These are phyloP conservation scores for Pristionchus exspectatus DNA, from an alignment of 2,888 invertebrate species.

Conservation along the genomic window DNA sequence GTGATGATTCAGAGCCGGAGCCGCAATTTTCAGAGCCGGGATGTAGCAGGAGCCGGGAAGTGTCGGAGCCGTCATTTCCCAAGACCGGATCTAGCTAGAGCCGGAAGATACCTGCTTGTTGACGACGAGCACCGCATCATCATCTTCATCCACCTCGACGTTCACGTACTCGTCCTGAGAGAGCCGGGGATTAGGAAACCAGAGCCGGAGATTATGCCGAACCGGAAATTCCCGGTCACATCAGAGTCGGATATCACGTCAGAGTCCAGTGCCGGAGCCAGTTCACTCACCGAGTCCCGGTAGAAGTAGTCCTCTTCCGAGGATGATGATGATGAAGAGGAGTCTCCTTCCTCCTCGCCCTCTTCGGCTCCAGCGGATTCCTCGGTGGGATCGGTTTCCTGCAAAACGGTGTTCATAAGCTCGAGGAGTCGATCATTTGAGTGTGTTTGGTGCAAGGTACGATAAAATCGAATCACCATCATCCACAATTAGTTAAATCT, in stretches of 20 bases:
- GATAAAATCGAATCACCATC: not conserved
- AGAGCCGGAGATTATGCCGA: not conserved
- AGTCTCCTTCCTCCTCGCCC: not conserved
- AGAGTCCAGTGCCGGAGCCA: not conserved
- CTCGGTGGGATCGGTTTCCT: not conserved
- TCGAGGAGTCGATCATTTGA: no score
- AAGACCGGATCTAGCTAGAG: not conserved
- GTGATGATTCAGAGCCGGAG: not conserved
- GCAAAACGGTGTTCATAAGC: not conserved
- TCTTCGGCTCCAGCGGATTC: not conserved
- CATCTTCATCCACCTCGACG: not conserved
- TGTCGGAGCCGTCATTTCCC: no score
- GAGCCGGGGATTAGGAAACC: not conserved
- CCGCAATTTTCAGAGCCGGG: not conserved
- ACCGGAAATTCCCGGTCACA: not conserved
- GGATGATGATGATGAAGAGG: not conserved
- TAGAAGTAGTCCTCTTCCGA: not conserved
- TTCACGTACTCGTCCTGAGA: conserved; percentile 3
- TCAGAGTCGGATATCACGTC: not conserved
- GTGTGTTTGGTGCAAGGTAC: no score
- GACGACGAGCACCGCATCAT: not conserved
- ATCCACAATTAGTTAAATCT: no score
- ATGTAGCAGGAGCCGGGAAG: not conserved
- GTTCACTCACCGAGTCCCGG: not conserved
- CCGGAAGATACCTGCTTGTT: conserved; percentile 19